Evolutionary conservation across 2,888 invertebrate genomes (phyloP).

Genomic region (Carpatolechia fugitivella): DNA sequence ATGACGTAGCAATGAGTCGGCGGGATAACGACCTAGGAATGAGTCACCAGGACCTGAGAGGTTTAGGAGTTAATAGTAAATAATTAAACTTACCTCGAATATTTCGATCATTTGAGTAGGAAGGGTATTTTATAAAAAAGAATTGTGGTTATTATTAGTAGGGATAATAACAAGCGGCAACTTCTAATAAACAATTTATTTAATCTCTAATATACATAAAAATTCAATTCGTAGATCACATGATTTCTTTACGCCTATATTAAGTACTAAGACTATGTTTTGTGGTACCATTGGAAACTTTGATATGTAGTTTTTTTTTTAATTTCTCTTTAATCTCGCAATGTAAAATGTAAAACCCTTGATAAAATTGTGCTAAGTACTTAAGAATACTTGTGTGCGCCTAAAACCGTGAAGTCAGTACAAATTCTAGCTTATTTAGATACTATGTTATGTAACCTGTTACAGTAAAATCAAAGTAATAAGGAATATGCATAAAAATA

Average conservation of each 20-base stretch:
- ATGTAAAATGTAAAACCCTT: background rate
- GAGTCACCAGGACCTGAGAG: conserved; percentile 23
- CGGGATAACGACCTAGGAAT: no score
- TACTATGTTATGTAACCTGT: background rate
- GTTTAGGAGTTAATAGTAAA: background rate
- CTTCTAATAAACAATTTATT: conserved; percentile 21
- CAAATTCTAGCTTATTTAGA: background rate
- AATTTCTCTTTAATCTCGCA: background rate
- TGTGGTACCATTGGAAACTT: background rate
- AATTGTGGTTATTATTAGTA: no score
- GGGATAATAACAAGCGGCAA: background rate
- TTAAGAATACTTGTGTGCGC: background rate
- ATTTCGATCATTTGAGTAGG: background rate
- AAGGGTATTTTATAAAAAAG: background rate
- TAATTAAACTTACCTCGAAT: background rate
- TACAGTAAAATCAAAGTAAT: background rate
- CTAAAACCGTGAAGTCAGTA: background rate
- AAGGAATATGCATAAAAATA: no score
- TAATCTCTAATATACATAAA: conserved; percentile 13
- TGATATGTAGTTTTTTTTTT: background rate
- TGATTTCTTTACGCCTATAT: conserved; percentile 12
- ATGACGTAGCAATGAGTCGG: no score
- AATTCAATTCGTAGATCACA: conserved; percentile 15
- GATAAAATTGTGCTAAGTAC: background rate
- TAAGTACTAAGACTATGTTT: conserved; percentile 6